phyloP scores from a whole-genome alignment of 1,140 invertebrate species.

The Drosophila aff. region DNA sequence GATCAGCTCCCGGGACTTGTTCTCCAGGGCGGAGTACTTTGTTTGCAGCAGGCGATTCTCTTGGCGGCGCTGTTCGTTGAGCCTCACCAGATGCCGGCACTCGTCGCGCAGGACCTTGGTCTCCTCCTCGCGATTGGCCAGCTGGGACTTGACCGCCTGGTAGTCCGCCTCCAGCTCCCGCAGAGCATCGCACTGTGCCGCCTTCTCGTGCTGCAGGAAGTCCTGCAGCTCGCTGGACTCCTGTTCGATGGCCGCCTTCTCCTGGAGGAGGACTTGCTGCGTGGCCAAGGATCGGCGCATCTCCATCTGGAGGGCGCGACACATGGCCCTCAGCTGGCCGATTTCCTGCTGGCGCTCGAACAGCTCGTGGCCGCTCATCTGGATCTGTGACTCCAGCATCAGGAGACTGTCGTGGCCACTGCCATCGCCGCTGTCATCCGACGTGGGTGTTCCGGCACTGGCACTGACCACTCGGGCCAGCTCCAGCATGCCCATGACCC shows the following conservation, averaged over 20 bases:
- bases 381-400: constrained; percentile 90
- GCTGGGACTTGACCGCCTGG: constrained; percentile 85
- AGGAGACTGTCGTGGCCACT: constrained; percentile 89
- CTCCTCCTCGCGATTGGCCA: constrained; percentile 87
- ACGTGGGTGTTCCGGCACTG: constrained; percentile 80
- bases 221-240: constrained; percentile 91
- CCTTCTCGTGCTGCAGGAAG: constrained; percentile 92
- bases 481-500: constrained; percentile 90
- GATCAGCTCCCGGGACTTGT: constrained; percentile 88
- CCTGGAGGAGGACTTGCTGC: constrained; percentile 89
- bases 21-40: constrained; percentile 88
- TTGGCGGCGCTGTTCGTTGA: constrained; percentile 92
- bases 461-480: constrained; percentile 75
- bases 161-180: constrained; percentile 91
- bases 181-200: constrained; percentile 89
- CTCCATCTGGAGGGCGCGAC: constrained; percentile 88
- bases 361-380: constrained; percentile 90
- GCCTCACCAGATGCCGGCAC: constrained; percentile 91
- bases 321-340: constrained; percentile 88
- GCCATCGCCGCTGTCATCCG: constrained; percentile 86
- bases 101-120: constrained; percentile 89
- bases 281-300: constrained; percentile 86
- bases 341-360: constrained; percentile 91
- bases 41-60: constrained; percentile 89
- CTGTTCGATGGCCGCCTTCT: constrained; percentile 89